These are phyloP conservation scores for Neopipo cinnamomea DNA, from an alignment of 2,113 vertebrate species.

Conservation along the genomic window DNA sequence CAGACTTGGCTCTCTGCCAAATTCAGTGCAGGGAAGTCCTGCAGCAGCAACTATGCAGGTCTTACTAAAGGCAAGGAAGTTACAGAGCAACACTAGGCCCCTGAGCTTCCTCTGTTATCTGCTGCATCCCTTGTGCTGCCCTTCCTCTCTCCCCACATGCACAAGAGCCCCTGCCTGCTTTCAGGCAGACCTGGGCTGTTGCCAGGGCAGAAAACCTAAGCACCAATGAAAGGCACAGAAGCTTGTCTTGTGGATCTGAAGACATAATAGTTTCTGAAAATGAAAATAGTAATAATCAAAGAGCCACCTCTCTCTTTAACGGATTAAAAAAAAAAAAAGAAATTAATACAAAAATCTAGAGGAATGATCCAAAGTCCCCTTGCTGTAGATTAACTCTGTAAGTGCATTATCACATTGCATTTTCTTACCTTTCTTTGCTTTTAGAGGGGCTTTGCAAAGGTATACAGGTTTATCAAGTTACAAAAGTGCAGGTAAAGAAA, in stretches of 20 bases:
- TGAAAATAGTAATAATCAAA: neutral
- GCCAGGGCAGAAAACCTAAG: neutral
- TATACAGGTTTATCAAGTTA: neutral
- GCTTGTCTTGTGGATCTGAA: neutral
- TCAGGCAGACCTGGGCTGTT: neutral
- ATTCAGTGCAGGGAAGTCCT: neutral
- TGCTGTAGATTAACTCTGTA: neutral
- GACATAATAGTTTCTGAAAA: neutral
- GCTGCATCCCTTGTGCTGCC: neutral
- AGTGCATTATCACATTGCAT: neutral
- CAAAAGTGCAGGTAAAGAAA: neutral
- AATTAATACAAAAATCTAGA: neutral
- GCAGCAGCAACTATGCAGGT: neutral
- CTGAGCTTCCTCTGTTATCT: neutral
- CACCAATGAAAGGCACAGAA: neutral
- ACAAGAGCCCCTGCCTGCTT: neutral
- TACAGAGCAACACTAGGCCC: neutral
- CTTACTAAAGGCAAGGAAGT: neutral
- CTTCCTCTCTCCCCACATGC: fast-evolving
- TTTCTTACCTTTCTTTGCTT: neutral
- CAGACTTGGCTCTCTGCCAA: neutral
- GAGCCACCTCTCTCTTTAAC: neutral
- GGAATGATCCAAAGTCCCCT: neutral
- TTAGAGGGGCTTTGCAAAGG: neutral
- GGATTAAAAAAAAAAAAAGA: neutral